These are phyloP conservation scores for Chesias legatella DNA, from an alignment of 2,888 invertebrate genomes.

Conservation along the genomic window DNA sequence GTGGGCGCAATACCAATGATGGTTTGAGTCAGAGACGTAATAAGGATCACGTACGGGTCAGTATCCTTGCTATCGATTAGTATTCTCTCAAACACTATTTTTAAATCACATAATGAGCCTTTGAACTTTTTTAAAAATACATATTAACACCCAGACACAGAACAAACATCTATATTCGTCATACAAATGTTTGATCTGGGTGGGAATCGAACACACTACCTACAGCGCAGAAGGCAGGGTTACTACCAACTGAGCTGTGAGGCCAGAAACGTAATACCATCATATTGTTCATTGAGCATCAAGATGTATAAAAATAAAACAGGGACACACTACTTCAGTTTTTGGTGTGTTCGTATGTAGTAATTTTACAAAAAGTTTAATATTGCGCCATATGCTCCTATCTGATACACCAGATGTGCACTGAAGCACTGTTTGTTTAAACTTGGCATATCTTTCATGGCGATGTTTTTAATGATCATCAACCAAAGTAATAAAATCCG, in stretches of 20 bases:
- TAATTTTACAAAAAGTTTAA: neutral
- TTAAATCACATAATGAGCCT: too few relatives aligned
- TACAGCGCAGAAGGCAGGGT: too few relatives aligned
- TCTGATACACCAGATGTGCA: constrained; percentile 18
- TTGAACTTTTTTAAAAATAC: too few relatives aligned
- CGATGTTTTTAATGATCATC: constrained; percentile 10
- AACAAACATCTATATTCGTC: too few relatives aligned
- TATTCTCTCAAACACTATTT: too few relatives aligned
- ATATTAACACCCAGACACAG: too few relatives aligned
- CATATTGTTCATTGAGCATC: neutral
- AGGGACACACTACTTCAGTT: too few relatives aligned
- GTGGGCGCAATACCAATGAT: constrained; percentile 42
- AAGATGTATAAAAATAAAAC: too few relatives aligned
- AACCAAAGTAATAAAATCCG: constrained; percentile 2
- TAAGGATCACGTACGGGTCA: constrained; percentile 12
- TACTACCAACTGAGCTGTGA: too few relatives aligned
- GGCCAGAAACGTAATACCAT: constrained; percentile 9
- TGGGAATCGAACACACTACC: too few relatives aligned
- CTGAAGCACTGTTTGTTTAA: constrained; percentile 12
- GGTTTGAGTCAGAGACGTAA: constrained; percentile 21
- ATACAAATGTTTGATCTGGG: too few relatives aligned
- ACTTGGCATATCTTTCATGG: constrained; percentile 8
- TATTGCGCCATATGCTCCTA: constrained; percentile 18
- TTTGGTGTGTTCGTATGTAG: too few relatives aligned
- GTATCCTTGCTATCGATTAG: constrained; percentile 4